These are phyloP conservation scores for Aptenodytes patagonicus DNA, from an alignment of 2,113 vertebrate genomes.

Conservation along the genomic window DNA sequence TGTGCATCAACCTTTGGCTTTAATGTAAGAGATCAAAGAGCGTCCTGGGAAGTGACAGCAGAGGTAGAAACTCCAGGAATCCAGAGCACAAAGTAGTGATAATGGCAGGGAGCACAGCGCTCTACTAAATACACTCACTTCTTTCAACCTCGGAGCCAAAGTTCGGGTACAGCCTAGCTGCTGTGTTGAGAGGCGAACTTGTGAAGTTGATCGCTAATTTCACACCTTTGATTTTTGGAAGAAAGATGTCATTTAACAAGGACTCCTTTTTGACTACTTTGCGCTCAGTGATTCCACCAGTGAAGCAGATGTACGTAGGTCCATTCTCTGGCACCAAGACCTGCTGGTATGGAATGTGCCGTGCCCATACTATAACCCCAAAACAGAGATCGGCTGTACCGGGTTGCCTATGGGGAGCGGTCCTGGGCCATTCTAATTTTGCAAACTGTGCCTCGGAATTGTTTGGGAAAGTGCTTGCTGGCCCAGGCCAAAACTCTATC, in stretches of 20 bases:
- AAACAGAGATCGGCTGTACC: neutral
- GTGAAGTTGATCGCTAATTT: neutral
- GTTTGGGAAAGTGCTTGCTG: neutral
- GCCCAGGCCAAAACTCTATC: neutral
- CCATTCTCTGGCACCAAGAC: neutral
- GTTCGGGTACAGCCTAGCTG: neutral
- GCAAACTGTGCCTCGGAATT: neutral
- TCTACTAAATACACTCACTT: neutral
- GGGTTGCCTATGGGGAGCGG: rapidly evolving
- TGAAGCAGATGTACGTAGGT: neutral
- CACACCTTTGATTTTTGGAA: neutral
- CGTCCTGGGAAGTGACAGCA: neutral
- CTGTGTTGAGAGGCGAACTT: neutral
- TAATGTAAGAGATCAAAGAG: constrained; percentile 63
- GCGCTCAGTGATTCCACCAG: rapidly evolving
- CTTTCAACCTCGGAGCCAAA: neutral
- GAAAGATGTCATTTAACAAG: neutral
- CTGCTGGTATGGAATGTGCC: neutral
- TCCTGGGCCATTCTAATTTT: neutral
- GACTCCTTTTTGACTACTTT: neutral
- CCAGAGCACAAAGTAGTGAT: neutral
- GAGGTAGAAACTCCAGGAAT: neutral
- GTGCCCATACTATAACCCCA: neutral
- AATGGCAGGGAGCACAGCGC: neutral
- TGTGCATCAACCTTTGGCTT: constrained; percentile 66